Base-by-base conservation (phyloP, 2,888 invertebrate genomes). In the Cremastinae sp. region DNA sequence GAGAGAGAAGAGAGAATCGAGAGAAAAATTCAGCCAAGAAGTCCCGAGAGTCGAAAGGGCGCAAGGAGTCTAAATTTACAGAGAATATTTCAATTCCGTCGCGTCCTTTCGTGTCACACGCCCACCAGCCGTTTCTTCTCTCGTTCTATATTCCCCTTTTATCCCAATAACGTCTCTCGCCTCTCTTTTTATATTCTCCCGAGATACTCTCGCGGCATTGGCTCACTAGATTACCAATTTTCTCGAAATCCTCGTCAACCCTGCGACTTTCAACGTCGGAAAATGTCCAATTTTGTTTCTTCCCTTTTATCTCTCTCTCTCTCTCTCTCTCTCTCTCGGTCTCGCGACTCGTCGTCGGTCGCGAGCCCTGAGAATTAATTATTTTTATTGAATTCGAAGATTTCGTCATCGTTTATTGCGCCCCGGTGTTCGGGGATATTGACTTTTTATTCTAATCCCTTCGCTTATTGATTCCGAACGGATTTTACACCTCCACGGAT, bases 141-240 rank as follows among this genome's bases (percentile, higher is more conserved):
- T 36, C 36, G 20, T 62, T 28, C 14, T 22, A 22, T 22, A n/a
- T 41, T 38, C 18, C 41, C 41, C 5, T 28, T 56, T 36, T 16
- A 56, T 58, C 41, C 41, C 58, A 58, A 58, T 58, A 58, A 58
- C 28, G 41, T 58, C 41, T 58, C 58, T 22, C n/a, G n/a, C 28
- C 58, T 1, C 58, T 41, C n/a, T n/a, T 58, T 14, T n/a, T 41
- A 58, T 41, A 12, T 58, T n/a, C 41, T 38, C 20, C n/a, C 20
- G 41, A 28, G 28, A 58, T 12, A 58, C 41, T 41, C 18, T 41
- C 36, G 1, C 20, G 36, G 38, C 20, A 41, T 58, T 18, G 58
- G 18, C 41, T 12, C 20, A 58, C 58, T 38, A 58, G 58, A 20
- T 34, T 10, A 58, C 41, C 58, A 58, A 58, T 58, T 58, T 58